Conservation (phyloP, 2,113 vertebrate genomes). For the Solea senegalensis region DNA sequence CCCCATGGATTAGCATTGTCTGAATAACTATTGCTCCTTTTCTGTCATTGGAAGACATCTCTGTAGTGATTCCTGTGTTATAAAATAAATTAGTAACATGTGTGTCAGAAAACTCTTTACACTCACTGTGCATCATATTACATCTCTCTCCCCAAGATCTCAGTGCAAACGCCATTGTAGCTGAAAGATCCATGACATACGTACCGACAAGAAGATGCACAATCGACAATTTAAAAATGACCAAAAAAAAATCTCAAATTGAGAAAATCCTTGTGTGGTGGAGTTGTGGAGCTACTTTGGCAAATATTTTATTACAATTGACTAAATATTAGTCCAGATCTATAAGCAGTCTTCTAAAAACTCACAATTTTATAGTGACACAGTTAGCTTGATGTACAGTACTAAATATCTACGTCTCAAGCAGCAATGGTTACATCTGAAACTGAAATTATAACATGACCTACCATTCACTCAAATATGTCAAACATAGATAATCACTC, state of each 20-base stretch:
- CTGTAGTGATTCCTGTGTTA: constrained; percentile 72
- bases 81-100: constrained; percentile 96
- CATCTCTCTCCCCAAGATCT: constrained; percentile 85
- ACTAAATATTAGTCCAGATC: constrained; percentile 91
- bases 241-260: constrained; percentile 54
- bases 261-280: constrained; percentile 67
- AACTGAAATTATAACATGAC: constrained; percentile 79
- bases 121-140: constrained; percentile 84
- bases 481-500: constrained; percentile 62
- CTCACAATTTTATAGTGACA: constrained; percentile 89
- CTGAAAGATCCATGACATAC: constrained; percentile 82
- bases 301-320: constrained; percentile 79
- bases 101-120: constrained; percentile 83
- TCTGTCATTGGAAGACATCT: constrained; percentile 68
- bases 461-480: constrained; percentile 81
- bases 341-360: constrained; percentile 91
- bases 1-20: constrained; percentile 85
- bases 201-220: constrained; percentile 79
- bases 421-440: constrained; percentile 89
- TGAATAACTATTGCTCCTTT: constrained; percentile 62
- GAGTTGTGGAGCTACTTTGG: constrained; percentile 80
- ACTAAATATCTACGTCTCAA: constrained; percentile 95
- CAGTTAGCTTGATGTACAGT: constrained; percentile 91
- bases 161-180: constrained; percentile 94
- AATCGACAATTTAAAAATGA: constrained; percentile 58